Base-by-base conservation (phyloP, 1,140 invertebrate genomes). In the Drosophila obscura region DNA sequence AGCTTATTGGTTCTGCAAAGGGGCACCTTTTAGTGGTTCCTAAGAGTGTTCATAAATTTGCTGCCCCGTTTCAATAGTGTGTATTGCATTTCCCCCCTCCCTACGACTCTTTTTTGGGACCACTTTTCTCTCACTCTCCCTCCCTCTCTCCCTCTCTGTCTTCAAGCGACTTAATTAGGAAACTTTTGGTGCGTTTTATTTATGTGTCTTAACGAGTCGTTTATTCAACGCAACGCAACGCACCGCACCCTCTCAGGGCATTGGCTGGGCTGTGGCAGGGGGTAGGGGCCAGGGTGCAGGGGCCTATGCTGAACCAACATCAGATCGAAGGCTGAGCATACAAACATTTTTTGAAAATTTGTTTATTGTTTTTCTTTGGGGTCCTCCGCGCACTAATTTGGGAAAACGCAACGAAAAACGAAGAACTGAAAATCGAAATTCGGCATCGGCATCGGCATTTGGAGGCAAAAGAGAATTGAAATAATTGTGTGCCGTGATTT, bases 131-230 rank as follows among this genome's bases (percentile, higher is more conserved):
- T 19, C 19, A 5, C 22, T 39, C 35, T 35, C 35, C 11, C 31
- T 35, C 8, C 2, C 31, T 0, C 31, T 31, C 22, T 24, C 35
- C 1, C 35, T 39, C 35, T 39, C 11, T 13, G 58, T 68, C 55
- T 15, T 58, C 52, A 59, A 73, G 78, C 82, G 77, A 85, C 81
- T 85, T 85, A 85, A 85, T 85, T 85, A 85, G 81, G 79, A 77
- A 87, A 85, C 73, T 83, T 39, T 39, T 87, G 73, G 65, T 77
- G 81, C 82, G 43, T 87, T 81, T 85, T 85, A 85, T 85, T 85
- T 85, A 85, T 85, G 81, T 81, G 78, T 85, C 82, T 85, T 81
- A 85, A 87, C 81, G 82, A 85, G 77, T 85, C 81, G 81, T 85
- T 85, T 87, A 81, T 85, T 85, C 74, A 84, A 74, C 80, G 65